These are phyloP conservation scores for Mimachlamys varia DNA, from an alignment of 2,888 invertebrate species.

Conservation along the genomic window DNA sequence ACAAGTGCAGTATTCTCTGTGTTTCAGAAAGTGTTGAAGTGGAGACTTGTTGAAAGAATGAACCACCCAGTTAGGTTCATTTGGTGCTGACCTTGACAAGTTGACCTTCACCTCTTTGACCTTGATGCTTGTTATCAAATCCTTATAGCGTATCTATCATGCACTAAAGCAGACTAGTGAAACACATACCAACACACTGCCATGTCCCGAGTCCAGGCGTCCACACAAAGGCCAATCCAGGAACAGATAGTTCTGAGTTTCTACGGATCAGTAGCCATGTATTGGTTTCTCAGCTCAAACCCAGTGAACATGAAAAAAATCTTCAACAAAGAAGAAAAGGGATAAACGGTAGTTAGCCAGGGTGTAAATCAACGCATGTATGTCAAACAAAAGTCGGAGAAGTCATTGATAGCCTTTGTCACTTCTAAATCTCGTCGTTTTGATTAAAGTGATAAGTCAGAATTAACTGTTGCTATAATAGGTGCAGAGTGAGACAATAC, in stretches of 20 bases:
- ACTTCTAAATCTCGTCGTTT: not conserved
- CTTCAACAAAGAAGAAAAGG: conserved; percentile 1
- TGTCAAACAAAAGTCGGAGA: not conserved
- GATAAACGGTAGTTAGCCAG: not conserved
- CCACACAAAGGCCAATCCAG: not conserved
- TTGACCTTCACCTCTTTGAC: not conserved
- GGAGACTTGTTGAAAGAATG: not conserved
- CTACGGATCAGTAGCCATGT: not conserved
- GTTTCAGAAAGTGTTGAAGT: not conserved
- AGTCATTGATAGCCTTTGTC: not conserved
- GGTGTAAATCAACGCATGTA: conserved; percentile 19
- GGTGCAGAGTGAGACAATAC: not conserved
- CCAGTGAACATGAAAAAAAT: not conserved
- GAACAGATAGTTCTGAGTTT: not conserved
- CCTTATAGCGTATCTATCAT: not conserved
- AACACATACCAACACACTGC: conserved; percentile 11
- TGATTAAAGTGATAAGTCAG: not conserved
- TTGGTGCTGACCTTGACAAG: conserved; percentile 18
- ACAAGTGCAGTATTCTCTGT: too few relatives aligned
- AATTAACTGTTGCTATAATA: not conserved
- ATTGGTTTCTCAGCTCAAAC: not conserved
- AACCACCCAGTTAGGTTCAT: not conserved
- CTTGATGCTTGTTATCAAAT: not conserved
- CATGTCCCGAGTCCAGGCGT: not conserved
- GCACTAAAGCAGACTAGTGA: conserved; percentile 5